Conservation (phyloP, 2,797 vertebrate species). For the Etheostoma perlongum region DNA sequence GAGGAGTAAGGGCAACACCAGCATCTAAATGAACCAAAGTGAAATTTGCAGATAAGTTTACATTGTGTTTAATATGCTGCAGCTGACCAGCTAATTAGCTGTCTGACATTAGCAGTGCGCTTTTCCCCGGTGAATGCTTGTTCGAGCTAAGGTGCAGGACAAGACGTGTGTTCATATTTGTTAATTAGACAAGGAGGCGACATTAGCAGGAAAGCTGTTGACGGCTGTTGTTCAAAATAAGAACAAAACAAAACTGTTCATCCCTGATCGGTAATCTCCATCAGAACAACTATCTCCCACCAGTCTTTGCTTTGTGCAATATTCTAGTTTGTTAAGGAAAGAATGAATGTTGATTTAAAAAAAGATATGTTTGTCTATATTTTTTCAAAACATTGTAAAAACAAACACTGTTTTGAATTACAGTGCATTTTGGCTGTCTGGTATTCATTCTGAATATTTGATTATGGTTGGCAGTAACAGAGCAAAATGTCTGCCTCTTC, state of each 20-base stretch:
- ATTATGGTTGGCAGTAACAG: constrained; percentile 51
- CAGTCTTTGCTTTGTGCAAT: no score
- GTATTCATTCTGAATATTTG: constrained; percentile 46
- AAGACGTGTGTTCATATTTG: constrained; percentile 3
- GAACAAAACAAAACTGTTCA: no score
- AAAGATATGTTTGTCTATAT: constrained; percentile 22
- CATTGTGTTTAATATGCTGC: neutral
- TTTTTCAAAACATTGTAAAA: constrained; percentile 13
- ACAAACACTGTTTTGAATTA: constrained; percentile 49
- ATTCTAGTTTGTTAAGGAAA: constrained; percentile 39
- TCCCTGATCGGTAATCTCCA: no score
- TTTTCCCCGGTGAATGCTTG: neutral
- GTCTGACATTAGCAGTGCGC: neutral
- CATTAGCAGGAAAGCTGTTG: neutral
- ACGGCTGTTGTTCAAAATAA: neutral
- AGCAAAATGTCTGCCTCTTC: constrained; percentile 46
- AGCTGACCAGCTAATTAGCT: constrained; percentile 1
- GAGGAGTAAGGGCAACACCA: neutral
- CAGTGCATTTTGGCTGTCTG: constrained; percentile 51
- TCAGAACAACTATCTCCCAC: no score
- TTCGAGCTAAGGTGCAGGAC: neutral
- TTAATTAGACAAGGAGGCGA: neutral
- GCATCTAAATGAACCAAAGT: neutral
- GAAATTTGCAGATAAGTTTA: neutral
- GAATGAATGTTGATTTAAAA: constrained; percentile 27